A percentile compares a stretch with the other conserved stretches of the same genome.
These are phyloP conservation scores for Periphyllus acericola DNA, from an alignment of 2,888 invertebrate species.

Conservation along the genomic window DNA sequence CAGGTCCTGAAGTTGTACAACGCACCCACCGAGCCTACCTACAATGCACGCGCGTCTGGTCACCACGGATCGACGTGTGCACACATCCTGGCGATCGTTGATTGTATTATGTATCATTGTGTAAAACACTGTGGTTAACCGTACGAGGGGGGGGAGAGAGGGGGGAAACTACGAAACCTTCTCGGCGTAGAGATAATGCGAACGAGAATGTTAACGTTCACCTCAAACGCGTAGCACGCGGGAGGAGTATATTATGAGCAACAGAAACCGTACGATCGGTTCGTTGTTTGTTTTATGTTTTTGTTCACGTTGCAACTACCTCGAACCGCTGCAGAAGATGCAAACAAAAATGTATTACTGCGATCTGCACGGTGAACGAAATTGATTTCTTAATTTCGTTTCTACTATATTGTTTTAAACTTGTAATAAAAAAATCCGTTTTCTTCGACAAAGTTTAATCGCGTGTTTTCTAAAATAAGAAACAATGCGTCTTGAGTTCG, in stretches of 20 bases:
- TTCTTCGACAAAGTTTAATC: no score
- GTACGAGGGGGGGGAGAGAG: no score
- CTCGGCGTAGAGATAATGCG: background rate
- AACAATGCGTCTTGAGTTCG: no score
- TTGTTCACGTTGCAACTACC: no score
- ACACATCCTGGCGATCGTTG: background rate
- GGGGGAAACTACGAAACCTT: background rate
- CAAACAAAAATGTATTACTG: no score
- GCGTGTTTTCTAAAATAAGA: no score
- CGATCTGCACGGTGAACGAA: no score
- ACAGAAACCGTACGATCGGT: background rate
- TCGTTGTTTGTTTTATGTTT: background rate
- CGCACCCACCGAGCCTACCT: background rate
- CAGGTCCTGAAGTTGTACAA: background rate
- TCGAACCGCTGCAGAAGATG: background rate
- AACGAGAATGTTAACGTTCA: constrained; percentile 18
- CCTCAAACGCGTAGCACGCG: background rate
- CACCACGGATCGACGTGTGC: background rate
- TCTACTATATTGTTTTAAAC: no score
- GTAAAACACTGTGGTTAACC: constrained; percentile 14
- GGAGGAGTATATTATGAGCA: background rate
- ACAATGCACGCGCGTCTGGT: background rate
- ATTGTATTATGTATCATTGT: background rate
- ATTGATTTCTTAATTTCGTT: no score
- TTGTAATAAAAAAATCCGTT: no score